Percentiles rank a stretch among this genome's conserved stretches.
Conservation (phyloP, 35 echinoderm and acorn worm species). For the Lytechinus variegatus region DNA sequence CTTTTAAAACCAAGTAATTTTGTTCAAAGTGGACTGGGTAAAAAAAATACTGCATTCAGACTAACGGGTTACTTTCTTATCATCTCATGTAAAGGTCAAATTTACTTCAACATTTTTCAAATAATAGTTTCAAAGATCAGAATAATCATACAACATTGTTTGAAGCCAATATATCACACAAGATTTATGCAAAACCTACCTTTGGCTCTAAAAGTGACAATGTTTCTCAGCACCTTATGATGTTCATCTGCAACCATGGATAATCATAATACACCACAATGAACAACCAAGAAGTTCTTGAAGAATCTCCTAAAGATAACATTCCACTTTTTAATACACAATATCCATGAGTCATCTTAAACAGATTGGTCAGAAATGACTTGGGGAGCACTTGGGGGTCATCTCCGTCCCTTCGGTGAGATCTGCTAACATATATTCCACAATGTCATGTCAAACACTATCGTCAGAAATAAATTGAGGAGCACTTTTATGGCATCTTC, state of each 20-base stretch:
- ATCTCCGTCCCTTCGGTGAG: not conserved
- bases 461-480: not conserved
- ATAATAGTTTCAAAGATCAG: too few relatives aligned
- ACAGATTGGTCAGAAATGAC: not conserved
- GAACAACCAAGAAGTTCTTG: not conserved
- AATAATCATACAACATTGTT: too few relatives aligned
- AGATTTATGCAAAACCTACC: too few relatives aligned
- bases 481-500: not conserved
- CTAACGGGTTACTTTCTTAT: too few relatives aligned
- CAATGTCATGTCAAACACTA: not conserved
- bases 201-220: too few relatives aligned
- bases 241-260: not conserved
- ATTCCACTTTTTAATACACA: not conserved
- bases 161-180: too few relatives aligned
- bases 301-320: not conserved
- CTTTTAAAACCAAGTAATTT: too few relatives aligned
- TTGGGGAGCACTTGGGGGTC: not conserved
- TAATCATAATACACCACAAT: not conserved
- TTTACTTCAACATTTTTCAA: too few relatives aligned
- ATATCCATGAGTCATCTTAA: not conserved
- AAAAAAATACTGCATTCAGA: too few relatives aligned
- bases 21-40: too few relatives aligned
- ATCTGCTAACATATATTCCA: not conserved
- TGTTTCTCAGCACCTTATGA: not conserved
- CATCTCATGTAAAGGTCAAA: too few relatives aligned